phyloP scores from a whole-genome alignment of 2,888 invertebrate species.

The Andrena fulva region DNA sequence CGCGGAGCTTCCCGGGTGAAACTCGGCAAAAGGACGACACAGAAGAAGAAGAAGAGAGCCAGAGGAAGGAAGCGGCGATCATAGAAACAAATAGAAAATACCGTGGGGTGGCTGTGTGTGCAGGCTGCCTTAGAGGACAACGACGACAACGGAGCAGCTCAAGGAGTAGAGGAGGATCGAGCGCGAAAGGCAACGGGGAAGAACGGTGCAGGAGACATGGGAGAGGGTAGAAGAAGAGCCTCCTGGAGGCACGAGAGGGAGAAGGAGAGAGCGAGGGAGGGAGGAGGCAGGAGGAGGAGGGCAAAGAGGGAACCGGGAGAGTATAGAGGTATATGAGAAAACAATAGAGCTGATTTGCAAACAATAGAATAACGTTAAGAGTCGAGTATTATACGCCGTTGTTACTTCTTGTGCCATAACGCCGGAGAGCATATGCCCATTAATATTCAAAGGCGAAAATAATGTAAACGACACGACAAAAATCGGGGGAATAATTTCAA shows the following conservation, averaged over 20 bases:
- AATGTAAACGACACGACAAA: slow-evolving; percentile 85
- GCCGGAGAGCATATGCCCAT: slow-evolving; percentile 84
- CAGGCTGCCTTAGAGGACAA: slow-evolving; percentile 21
- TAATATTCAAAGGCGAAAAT: slow-evolving; percentile 85
- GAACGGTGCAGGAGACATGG: slow-evolving; percentile 21
- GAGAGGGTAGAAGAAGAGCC: slow-evolving; percentile 40
- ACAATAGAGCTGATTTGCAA: slow-evolving; percentile 85
- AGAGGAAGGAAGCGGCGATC: slow-evolving; percentile 55
- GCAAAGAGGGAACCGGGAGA: slow-evolving; percentile 64
- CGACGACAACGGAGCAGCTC: slow-evolving; percentile 12
- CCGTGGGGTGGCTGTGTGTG: slow-evolving; percentile 21
- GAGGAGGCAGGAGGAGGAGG: slow-evolving; percentile 29
- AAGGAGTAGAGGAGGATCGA: slow-evolving; percentile 44
- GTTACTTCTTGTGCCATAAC: slow-evolving; percentile 84
- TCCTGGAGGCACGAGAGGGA: background rate
- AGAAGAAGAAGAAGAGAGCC: slow-evolving; percentile 16
- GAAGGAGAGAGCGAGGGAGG: slow-evolving; percentile 18
- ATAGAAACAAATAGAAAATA: slow-evolving; percentile 65
- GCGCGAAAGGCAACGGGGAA: slow-evolving; percentile 42
- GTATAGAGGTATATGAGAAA: slow-evolving; percentile 84
- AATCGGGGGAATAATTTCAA: slow-evolving; percentile 85
- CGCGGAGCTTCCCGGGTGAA: background rate
- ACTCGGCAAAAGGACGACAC: background rate
- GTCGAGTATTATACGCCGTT: slow-evolving; percentile 84
- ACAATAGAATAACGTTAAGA: slow-evolving; percentile 85